phyloP scores from a whole-genome alignment of 2,113 vertebrate species.

The Candoia aspera region DNA sequence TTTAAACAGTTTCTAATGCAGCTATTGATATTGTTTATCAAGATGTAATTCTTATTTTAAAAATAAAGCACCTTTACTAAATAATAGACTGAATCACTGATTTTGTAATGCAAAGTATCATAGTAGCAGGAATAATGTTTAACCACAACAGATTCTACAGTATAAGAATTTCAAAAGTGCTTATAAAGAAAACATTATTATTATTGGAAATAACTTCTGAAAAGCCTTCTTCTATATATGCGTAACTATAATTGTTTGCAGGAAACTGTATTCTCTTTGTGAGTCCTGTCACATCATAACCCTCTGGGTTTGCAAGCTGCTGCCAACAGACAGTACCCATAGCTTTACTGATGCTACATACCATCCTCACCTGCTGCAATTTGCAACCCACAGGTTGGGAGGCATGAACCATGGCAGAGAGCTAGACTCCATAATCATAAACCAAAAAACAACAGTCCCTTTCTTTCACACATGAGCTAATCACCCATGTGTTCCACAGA shows the following conservation, averaged over 20 bases:
- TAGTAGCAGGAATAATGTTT: background rate
- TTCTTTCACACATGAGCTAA: background rate
- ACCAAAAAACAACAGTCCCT: background rate
- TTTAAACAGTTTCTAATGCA: background rate
- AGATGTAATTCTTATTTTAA: background rate
- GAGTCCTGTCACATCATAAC: background rate
- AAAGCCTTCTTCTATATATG: background rate
- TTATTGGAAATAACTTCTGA: background rate
- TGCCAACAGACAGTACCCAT: background rate
- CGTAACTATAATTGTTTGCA: background rate
- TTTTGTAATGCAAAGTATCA: background rate
- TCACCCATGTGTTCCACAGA: background rate
- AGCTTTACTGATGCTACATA: background rate
- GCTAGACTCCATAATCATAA: background rate
- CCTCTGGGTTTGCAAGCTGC: background rate
- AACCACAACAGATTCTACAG: background rate
- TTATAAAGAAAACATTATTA: background rate
- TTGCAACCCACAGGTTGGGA: background rate
- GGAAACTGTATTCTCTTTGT: background rate
- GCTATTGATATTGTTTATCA: background rate
- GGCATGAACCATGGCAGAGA: background rate
- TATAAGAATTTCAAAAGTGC: background rate
- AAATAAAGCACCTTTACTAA: background rate
- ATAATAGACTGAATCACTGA: background rate
- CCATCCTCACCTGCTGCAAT: background rate